Base-by-base conservation (phyloP, 2,113 vertebrate genomes). In the Heloderma charlesbogerti region DNA sequence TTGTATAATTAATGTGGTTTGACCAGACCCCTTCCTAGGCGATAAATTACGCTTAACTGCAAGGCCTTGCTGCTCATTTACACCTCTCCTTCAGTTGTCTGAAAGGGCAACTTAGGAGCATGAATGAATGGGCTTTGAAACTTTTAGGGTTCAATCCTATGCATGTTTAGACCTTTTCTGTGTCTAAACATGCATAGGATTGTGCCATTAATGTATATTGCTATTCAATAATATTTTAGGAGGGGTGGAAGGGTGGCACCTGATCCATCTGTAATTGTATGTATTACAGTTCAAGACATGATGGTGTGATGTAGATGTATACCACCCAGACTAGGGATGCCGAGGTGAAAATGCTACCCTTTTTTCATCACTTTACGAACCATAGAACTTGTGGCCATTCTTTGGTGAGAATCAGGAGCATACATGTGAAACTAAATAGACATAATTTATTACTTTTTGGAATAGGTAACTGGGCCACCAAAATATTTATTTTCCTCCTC, bases 1-100 rank as follows among this genome's bases (percentile, higher is more conserved):
- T 89, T 57, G 88, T 92, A 93, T 88, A 96, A 95, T 95, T 94
- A 95, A 92, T 83, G 90, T 27, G 89, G 69, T 95, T 96, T 92
- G 74, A 79, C 92, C 92, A 31, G 9, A 82, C 88, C 31, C 75
- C 93, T 75, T 92, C 91, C 92, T 88, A 78, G 6, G 48, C 8
- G 77, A 90, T 87, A 94, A 91, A 91, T 93, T 92, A 88, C 93
- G 92, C 84, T 94, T 88, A 92, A 94, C 87, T 34, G 0, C 34
- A 87, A 9, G 71, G 94, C 75, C 29, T 91, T 81, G 67, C 22
- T 88, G 87, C 87, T 90, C 12, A 7, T 89, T 94, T 91, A 63
- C 71, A 85, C n/a, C 25, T 94, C 43, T 43, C 12, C 18, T 27
- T 89, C 67, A 87, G 89, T 92, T 93, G 86, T 86, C 92, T 94